phyloP scores from a whole-genome alignment of 1,140 invertebrate genomes.

The Hyles vespertilio region DNA sequence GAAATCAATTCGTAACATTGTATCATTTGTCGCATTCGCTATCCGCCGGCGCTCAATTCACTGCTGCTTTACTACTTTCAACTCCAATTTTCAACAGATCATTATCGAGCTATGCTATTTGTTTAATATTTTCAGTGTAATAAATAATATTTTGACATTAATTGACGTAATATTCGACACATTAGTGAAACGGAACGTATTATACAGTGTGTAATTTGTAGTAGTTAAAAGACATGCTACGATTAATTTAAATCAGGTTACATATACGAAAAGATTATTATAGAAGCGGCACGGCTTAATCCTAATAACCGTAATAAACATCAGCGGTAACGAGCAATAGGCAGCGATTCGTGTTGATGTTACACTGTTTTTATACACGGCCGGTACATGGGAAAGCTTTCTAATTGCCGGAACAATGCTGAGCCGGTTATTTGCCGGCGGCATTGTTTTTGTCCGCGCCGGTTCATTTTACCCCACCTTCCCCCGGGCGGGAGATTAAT shows the following conservation, averaged over 20 bases:
- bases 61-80: neutral
- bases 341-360: constrained; percentile 74
- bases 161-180: neutral
- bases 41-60: constrained; percentile 5
- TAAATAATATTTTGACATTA: neutral
- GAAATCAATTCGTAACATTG: constrained; percentile 24
- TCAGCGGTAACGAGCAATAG: constrained; percentile 73
- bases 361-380: constrained; percentile 74
- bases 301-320: constrained; percentile 75
- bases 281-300: constrained; percentile 60
- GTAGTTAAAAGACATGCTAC: neutral
- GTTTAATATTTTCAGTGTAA: neutral
- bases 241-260: constrained; percentile 40
- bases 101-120: neutral
- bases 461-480: constrained; percentile 71
- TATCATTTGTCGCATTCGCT: constrained; percentile 27
- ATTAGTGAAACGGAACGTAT: neutral
- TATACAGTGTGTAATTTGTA: neutral
- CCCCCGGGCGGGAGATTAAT: constrained; percentile 69
- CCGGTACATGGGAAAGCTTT: constrained; percentile 74
- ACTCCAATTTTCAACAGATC: constrained; percentile 1
- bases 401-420: constrained; percentile 75
- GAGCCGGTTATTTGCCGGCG: constrained; percentile 73
- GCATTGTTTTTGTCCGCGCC: constrained; percentile 74
- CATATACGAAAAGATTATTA: constrained; percentile 57